Evolutionary conservation across 2,113 vertebrate genomes (phyloP), one percentile per base, ranked within the genome.

Genomic region (Alethe diademata): DNA sequence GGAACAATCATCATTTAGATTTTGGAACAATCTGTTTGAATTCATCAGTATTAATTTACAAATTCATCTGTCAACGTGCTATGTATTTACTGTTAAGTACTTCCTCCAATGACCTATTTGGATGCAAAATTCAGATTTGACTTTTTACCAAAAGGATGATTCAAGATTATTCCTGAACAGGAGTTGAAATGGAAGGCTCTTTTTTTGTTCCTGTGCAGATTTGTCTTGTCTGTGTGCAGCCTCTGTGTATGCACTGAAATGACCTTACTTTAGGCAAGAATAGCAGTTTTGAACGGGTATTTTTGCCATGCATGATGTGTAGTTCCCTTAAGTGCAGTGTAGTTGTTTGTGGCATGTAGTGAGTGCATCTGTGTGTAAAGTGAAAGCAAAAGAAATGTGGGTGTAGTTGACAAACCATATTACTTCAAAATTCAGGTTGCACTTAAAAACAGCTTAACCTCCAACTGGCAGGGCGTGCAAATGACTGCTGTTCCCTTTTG

Each of bases 341-440:
- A 93, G 87, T 51, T 88, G 86, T 79, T 57, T 88, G 91, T 95
- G 92, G 96, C 95, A 97, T 93, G 95, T 90, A 75, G 65, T 95
- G 86, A 78, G 61, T 94, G 84, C 80, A 79, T 93, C 86, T 79
- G 64, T 92, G 92, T 90, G 88, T 88, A 1, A 78, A 95, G 73
- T 45, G 82, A 64, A 51, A 74, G n/a, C 47, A 42, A 81, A 82
- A 90, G 60, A 31, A 83, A 70, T 51, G 75, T 36, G 31, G 74
- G 5, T 42, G 64, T 81, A 31, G 31, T 4, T 64, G 4, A 29
- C 48, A 40, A 86, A 64, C 33, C 19, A 8, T 6, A 26, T 40
- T 7, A 36, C n/a, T 65, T 71, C 1, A 47, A 35, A 56, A 66
- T 66, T 70, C 42, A 73, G 38, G 45, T 83, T 61, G 29, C 48